phyloP scores from a whole-genome alignment of 2,113 vertebrate species.

The Sterna hirundo region DNA sequence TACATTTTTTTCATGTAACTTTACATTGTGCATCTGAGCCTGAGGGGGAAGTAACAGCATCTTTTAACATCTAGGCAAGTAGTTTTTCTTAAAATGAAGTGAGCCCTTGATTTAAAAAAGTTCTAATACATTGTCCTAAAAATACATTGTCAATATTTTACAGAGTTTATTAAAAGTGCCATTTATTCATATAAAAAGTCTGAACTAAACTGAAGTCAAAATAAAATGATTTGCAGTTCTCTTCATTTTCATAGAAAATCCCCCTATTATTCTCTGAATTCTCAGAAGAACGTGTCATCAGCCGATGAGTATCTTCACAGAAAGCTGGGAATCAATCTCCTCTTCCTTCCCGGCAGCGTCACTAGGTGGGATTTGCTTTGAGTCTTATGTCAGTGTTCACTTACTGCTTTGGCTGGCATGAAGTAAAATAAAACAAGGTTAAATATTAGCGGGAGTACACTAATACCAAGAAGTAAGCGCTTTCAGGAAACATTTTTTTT shows the following conservation, averaged over 20 bases:
- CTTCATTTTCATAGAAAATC: slow-evolving; percentile 48
- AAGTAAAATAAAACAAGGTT: slow-evolving; percentile 63
- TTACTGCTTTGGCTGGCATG: slow-evolving; percentile 87
- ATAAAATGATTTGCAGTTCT: slow-evolving; percentile 16
- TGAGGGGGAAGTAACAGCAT: slow-evolving; percentile 9
- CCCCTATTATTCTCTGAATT: background rate
- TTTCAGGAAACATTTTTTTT: background rate
- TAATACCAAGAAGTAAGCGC: background rate
- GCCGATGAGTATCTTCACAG: background rate
- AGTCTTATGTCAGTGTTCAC: slow-evolving; percentile 78
- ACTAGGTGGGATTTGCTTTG: background rate
- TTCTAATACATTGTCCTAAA: slow-evolving; percentile 69
- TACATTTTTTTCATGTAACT: background rate
- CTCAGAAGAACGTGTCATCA: background rate
- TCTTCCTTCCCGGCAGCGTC: background rate
- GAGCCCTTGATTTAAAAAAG: slow-evolving; percentile 70
- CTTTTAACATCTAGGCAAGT: background rate
- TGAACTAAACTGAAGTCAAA: slow-evolving; percentile 68
- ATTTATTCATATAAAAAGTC: slow-evolving; percentile 77
- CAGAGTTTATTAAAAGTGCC: slow-evolving; percentile 86
- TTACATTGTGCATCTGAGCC: slow-evolving; percentile 40
- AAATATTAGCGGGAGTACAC: background rate
- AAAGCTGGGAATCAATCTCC: background rate
- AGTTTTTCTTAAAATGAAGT: slow-evolving; percentile 19
- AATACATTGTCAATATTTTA: slow-evolving; percentile 76